phyloP scores from a whole-genome alignment of 2,113 vertebrate species.

The Helogale parvula region DNA sequence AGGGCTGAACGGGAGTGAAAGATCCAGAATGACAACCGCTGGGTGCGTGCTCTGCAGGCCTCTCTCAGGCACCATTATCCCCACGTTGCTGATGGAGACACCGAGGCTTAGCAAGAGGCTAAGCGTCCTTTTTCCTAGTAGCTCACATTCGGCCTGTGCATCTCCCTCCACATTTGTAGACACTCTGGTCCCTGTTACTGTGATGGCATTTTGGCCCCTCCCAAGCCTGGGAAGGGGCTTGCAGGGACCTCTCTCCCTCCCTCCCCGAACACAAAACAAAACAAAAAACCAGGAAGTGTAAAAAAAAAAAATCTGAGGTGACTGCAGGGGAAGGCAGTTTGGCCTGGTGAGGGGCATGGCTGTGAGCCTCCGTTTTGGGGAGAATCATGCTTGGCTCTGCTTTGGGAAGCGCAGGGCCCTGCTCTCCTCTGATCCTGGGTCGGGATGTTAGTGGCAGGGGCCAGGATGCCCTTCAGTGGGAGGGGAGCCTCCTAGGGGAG shows the following conservation, averaged over 20 bases:
- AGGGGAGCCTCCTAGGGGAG: constrained; percentile 72
- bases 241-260: constrained; percentile 59
- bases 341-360: neutral
- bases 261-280: neutral
- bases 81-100: neutral
- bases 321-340: neutral
- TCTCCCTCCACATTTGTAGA: constrained; percentile 27
- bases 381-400: neutral
- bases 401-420: neutral
- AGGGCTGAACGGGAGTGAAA: neutral
- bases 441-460: neutral
- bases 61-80: neutral
- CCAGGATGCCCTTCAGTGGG: constrained; percentile 64
- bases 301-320: too few species aligned
- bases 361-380: neutral
- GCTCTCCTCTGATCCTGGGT: neutral
- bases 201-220: constrained; percentile 29
- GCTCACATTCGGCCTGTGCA: constrained; percentile 56
- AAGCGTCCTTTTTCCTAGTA: constrained; percentile 30
- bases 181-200: constrained; percentile 7
- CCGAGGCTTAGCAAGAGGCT: neutral
- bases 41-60: neutral
- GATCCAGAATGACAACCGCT: neutral
- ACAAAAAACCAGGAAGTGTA: constrained; percentile 50
- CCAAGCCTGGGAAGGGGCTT: constrained; percentile 38